Conservation (phyloP, 2,113 vertebrate species). For the Pygoscelis adeliae region DNA sequence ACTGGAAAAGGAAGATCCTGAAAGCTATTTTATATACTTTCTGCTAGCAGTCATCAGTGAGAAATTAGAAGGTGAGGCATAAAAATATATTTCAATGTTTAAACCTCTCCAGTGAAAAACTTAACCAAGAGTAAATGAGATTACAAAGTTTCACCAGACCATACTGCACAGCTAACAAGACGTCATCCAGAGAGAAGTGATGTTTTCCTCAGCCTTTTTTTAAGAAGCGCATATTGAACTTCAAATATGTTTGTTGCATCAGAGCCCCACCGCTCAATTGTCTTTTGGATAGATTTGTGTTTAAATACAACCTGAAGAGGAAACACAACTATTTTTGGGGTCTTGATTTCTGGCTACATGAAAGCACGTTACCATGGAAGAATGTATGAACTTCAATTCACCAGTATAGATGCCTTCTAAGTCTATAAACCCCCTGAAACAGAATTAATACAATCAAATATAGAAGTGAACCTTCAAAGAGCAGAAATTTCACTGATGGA, state of each 20-base stretch:
- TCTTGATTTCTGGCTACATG: not conserved
- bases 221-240: not conserved
- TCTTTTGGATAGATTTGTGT: not conserved
- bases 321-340: not conserved
- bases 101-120: not conserved
- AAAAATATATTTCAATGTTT: not conserved
- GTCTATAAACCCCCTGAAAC: not conserved
- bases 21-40: conserved; percentile 4
- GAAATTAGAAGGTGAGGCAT: not conserved
- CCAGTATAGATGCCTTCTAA: not conserved
- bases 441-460: not conserved
- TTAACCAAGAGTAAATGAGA: not conserved
- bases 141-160: not conserved
- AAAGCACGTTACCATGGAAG: not conserved
- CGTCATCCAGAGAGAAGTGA: not conserved
- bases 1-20: not conserved
- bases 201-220: not conserved
- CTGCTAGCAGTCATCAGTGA: not conserved
- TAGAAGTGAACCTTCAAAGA: not conserved
- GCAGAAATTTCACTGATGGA: not conserved
- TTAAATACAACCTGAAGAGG: not conserved
- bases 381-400: not conserved
- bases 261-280: not conserved
- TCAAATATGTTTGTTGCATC: not conserved
- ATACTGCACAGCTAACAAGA: not conserved